Evolutionary conservation across 2,888 invertebrate genomes (phyloP).

Genomic region (Coenonympha glycerion): DNA sequence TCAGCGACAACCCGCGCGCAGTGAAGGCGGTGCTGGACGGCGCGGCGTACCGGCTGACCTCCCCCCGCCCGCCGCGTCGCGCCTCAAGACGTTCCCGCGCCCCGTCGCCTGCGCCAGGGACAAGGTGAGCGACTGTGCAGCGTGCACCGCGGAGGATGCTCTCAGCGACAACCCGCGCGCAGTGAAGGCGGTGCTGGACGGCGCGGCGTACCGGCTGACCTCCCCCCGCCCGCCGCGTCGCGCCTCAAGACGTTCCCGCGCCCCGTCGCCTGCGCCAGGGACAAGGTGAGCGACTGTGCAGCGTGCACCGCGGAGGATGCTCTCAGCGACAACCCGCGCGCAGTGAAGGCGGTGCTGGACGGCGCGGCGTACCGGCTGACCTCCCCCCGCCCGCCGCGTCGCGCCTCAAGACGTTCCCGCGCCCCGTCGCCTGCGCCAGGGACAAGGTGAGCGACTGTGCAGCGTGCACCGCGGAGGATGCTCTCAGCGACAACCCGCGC

Average conservation of each 20-base stretch:
- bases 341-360: constrained; percentile 80
- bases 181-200: constrained; percentile 79
- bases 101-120: constrained; percentile 44
- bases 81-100: constrained; percentile 38
- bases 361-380: constrained; percentile 50
- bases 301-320: constrained; percentile 68
- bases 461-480: no score
- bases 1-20: constrained; percentile 84
- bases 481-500: constrained; percentile 76
- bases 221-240: constrained; percentile 34
- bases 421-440: constrained; percentile 53
- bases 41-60: constrained; percentile 46
- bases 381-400: constrained; percentile 34
- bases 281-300: constrained; percentile 25
- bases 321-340: constrained; percentile 83
- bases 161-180: constrained; percentile 83
- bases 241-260: constrained; percentile 38
- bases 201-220: constrained; percentile 47
- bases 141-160: no score
- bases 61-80: constrained; percentile 33
- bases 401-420: constrained; percentile 26
- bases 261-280: constrained; percentile 44
- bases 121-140: not conserved
- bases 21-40: constrained; percentile 79
- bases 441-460: not conserved